Percentiles rank a stretch among this genome's conserved stretches.
These are phyloP conservation scores for Melanotus villosus DNA, from an alignment of 2,888 invertebrate species.

Conservation along the genomic window DNA sequence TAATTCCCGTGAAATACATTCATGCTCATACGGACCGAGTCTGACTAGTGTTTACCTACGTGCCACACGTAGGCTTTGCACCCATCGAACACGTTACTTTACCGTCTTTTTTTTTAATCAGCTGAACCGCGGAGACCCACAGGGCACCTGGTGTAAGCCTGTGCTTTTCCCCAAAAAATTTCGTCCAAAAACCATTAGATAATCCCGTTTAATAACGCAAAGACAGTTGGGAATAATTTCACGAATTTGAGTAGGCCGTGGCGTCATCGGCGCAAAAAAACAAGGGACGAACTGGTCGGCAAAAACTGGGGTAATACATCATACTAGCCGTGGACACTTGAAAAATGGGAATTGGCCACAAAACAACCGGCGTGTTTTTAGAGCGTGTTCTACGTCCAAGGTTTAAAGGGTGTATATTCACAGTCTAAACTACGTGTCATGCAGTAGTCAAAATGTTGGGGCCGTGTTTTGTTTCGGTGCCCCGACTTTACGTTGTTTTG, in stretches of 20 bases:
- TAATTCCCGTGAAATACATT: conserved; percentile 48
- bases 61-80: conserved; percentile 39
- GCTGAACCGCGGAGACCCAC: not conserved
- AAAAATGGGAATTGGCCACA: conserved; percentile 59
- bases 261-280: conserved; percentile 3
- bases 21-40: conserved; percentile 45
- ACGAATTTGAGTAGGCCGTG: not conserved
- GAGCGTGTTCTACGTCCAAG: conserved; percentile 48
- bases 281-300: conserved; percentile 42
- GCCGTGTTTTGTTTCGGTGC: conserved; percentile 52
- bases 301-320: conserved; percentile 59
- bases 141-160: not conserved
- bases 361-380: conserved; percentile 50
- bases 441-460: conserved; percentile 57
- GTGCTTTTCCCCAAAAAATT: not conserved
- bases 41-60: conserved; percentile 45
- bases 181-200: too few relatives aligned
- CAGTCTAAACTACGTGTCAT: conserved; percentile 41
- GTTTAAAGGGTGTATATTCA: conserved; percentile 31
- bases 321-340: conserved; percentile 59
- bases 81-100: conserved; percentile 9
- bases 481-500: conserved; percentile 55
- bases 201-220: too few relatives aligned
- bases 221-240: not conserved
- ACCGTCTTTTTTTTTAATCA: not conserved